Evolutionary conservation across 2,113 vertebrate genomes (phyloP).

Genomic region (Apeltes quadracus): DNA sequence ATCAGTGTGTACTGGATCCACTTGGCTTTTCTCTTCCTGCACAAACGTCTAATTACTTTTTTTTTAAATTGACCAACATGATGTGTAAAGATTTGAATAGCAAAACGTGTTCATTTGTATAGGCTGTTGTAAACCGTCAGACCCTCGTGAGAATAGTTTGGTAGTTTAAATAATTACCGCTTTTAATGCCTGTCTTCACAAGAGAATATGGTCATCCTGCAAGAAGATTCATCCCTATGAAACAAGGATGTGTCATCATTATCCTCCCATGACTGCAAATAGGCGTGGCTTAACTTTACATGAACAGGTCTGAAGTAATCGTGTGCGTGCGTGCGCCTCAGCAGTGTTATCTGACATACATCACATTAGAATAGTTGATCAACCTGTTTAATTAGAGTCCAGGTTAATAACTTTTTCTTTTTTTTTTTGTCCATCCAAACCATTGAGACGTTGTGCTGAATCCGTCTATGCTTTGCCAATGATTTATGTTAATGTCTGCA

Average conservation of each 20-base stretch:
- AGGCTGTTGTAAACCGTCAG: not conserved
- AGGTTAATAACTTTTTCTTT: not conserved
- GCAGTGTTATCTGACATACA: slow-evolving; percentile 41
- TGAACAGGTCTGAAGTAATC: slow-evolving; percentile 71
- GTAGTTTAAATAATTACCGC: too few relatives aligned
- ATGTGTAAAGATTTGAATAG: slow-evolving; percentile 54
- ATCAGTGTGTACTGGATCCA: slow-evolving; percentile 18
- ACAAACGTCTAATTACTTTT: too few relatives aligned
- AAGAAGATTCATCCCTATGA: slow-evolving; percentile 31
- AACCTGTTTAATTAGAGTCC: not conserved
- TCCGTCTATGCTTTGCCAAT: slow-evolving; percentile 13
- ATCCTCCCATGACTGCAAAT: slow-evolving; percentile 71
- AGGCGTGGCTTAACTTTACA: slow-evolving; percentile 74
- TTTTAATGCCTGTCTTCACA: not conserved
- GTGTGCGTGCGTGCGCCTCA: slow-evolving; percentile 38
- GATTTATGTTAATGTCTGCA: slow-evolving; percentile 61
- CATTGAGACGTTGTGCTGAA: slow-evolving; percentile 12
- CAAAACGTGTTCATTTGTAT: slow-evolving; percentile 52
- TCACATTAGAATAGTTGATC: not conserved
- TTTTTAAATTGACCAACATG: not conserved
- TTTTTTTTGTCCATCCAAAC: not conserved
- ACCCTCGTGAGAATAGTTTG: not conserved
- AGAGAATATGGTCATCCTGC: slow-evolving; percentile 13
- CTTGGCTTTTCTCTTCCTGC: slow-evolving; percentile 1
- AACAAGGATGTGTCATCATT: slow-evolving; percentile 59